Conservation (phyloP, 2,113 vertebrate species). For the Nyctibius bracteatus region DNA sequence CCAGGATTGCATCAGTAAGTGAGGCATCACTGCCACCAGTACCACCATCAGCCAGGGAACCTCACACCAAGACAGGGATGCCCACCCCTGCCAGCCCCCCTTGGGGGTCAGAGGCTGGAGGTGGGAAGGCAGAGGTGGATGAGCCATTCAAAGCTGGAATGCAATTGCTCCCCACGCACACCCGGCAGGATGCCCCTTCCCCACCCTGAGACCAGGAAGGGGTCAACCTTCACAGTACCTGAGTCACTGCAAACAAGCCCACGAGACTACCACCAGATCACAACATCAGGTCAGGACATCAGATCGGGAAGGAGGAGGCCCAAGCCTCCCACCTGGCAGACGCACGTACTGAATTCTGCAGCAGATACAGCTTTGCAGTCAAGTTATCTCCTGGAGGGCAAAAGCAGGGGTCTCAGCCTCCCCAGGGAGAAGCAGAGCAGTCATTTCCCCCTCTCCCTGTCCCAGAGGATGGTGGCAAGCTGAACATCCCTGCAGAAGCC, state of each 20-base stretch:
- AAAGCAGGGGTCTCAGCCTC: neutral
- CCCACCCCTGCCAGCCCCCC: neutral
- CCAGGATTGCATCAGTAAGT: neutral
- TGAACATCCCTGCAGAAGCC: neutral
- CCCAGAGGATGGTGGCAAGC: neutral
- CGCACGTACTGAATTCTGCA: neutral
- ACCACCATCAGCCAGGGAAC: neutral
- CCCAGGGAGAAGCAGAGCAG: neutral
- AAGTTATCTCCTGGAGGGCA: neutral
- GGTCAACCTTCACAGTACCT: neutral
- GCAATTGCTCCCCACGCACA: neutral
- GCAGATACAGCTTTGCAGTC: neutral
- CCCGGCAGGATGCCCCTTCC: neutral
- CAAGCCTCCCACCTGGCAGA: neutral
- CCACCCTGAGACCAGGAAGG: neutral
- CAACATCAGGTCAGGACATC: neutral
- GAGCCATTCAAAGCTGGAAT: neutral
- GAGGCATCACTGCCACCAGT: neutral
- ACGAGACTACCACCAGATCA: neutral
- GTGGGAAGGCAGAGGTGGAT: neutral
- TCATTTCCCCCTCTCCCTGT: neutral
- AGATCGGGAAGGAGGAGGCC: neutral
- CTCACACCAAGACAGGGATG: accelerated
- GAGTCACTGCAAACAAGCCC: neutral
- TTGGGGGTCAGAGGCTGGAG: accelerated